Evolutionary conservation across 1,140 invertebrate genomes (phyloP).

Genomic region (Zaprionus nigranus): DNA sequence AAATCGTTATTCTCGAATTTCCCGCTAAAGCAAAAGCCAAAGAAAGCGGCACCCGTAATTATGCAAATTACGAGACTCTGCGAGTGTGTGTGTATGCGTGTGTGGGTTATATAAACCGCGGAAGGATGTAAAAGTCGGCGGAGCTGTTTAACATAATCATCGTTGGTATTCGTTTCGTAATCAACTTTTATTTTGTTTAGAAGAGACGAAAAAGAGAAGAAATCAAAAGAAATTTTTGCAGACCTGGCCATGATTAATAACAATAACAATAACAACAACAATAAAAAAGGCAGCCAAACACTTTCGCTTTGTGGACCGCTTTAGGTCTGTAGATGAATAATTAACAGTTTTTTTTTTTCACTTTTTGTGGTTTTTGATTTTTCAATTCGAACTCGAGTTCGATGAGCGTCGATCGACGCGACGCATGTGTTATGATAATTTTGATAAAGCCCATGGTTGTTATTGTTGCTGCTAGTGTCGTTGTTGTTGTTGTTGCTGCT

Average conservation of each 20-base stretch:
- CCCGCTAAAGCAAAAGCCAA: constrained; percentile 23
- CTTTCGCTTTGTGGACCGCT: constrained; percentile 60
- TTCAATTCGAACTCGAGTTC: constrained; percentile 38
- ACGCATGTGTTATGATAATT: constrained; percentile 64
- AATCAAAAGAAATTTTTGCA: constrained; percentile 43
- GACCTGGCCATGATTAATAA: constrained; percentile 15
- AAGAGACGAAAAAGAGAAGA: constrained; percentile 14
- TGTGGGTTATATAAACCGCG: constrained; percentile 61
- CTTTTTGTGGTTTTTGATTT: constrained; percentile 36
- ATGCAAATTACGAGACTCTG: constrained; percentile 54
- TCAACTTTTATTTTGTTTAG: constrained; percentile 36
- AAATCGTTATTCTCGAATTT: background rate
- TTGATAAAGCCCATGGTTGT: constrained; percentile 25
- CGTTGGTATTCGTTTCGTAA: constrained; percentile 54
- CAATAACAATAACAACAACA: constrained; percentile 1
- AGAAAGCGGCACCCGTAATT: constrained; percentile 48
- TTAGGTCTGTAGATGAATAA: constrained; percentile 51
- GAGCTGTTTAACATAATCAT: constrained; percentile 63
- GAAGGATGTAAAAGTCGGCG: constrained; percentile 59
- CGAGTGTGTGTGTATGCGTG: constrained; percentile 15
- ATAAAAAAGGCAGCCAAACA: constrained; percentile 31
- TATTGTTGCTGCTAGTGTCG: background rate
- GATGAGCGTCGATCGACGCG: constrained; percentile 17
- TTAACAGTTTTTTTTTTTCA: constrained; percentile 59
- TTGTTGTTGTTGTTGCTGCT: constrained; percentile 1